Evolutionary conservation across 2,888 invertebrate genomes (phyloP).

Genomic region (Ischnura elegans): DNA sequence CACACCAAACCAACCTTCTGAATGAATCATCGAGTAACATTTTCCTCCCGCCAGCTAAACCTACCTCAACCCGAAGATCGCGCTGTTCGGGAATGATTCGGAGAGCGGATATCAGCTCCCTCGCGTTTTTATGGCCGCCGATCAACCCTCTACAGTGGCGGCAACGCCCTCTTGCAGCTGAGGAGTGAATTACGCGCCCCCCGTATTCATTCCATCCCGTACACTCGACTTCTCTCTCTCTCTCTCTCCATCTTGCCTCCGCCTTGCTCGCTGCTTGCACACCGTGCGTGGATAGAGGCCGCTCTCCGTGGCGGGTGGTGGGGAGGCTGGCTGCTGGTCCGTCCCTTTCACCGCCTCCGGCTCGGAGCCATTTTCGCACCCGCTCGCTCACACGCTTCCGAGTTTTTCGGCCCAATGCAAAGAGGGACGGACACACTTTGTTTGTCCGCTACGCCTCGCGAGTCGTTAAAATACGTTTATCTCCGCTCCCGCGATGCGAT

Average conservation of each 20-base stretch:
- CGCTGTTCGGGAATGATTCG: no score
- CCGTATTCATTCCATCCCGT: neutral
- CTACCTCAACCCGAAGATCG: no score
- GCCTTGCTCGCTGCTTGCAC: neutral
- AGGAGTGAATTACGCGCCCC: constrained; percentile 3
- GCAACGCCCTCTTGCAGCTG: neutral
- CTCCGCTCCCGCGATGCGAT: neutral
- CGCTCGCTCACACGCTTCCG: neutral
- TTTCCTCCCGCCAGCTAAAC: no score
- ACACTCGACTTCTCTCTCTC: neutral
- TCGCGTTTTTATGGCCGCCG: neutral
- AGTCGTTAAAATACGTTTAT: constrained; percentile 11
- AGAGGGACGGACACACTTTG: neutral
- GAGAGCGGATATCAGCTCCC: neutral
- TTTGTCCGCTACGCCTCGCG: neutral
- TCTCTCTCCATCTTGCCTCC: neutral
- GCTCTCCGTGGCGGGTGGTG: no score
- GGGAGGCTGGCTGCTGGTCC: no score
- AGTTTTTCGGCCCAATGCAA: neutral
- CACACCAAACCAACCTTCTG: no score
- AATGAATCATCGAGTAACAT: no score
- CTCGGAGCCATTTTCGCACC: neutral
- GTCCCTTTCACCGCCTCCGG: constrained; percentile 32
- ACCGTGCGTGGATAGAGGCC: no score
- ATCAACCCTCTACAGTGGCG: neutral